Conservation (phyloP, 2,797 vertebrate species). For the Rhinophrynus dorsalis region DNA sequence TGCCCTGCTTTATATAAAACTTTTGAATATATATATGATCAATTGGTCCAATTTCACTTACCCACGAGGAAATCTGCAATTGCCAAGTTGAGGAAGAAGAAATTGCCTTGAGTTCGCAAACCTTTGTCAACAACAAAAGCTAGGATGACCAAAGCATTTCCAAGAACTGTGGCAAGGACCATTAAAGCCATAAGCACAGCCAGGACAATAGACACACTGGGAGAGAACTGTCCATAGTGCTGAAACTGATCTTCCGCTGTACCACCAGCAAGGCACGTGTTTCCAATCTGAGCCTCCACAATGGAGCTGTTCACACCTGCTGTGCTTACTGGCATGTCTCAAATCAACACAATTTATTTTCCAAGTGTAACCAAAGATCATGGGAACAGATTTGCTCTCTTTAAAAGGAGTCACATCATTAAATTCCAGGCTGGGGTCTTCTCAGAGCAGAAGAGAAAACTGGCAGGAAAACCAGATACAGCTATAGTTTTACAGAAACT, state of each 20-base stretch:
- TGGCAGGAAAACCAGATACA: no score
- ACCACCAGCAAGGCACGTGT: background rate
- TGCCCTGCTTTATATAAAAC: no score
- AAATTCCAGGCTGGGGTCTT: background rate
- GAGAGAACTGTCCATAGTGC: conserved; percentile 59
- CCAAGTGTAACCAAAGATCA: background rate
- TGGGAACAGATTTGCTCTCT: background rate
- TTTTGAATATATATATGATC: no score
- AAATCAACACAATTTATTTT: background rate
- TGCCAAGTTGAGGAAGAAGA: conserved; percentile 78
- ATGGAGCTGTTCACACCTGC: conserved; percentile 34
- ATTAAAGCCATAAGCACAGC: conserved; percentile 69
- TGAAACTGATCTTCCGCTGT: conserved; percentile 51
- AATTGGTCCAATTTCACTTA: no score
- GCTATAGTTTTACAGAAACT: no score
- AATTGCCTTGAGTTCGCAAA: conserved; percentile 69
- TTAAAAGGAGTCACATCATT: conserved; percentile 21
- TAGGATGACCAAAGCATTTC: conserved; percentile 71
- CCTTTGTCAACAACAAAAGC: conserved; percentile 70
- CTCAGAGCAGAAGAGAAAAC: background rate
- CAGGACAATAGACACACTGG: conserved; percentile 59
- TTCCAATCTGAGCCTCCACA: background rate
- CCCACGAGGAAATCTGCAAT: conserved; percentile 73
- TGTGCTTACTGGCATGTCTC: conserved; percentile 7
- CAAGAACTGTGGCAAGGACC: conserved; percentile 68